These are phyloP conservation scores for Trichomycterus rosablanca DNA, from an alignment of 2,113 vertebrate genomes.

Conservation along the genomic window DNA sequence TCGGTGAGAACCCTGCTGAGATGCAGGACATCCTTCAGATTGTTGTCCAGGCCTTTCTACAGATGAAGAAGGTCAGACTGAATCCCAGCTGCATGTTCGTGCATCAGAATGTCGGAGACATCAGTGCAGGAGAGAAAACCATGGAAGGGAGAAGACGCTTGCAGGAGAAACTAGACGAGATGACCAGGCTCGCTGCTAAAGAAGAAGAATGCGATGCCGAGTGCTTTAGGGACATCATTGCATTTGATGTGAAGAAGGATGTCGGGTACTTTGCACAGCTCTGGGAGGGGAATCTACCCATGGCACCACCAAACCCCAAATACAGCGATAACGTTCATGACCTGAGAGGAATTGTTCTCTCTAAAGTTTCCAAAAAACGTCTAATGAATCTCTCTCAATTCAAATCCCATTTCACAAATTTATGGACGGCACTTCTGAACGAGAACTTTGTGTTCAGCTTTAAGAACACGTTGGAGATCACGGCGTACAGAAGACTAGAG, in stretches of 20 bases:
- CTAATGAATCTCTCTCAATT: slow-evolving; percentile 43
- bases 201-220: slow-evolving; percentile 51
- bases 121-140: slow-evolving; percentile 55
- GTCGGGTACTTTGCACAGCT: slow-evolving; percentile 49
- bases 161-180: slow-evolving; percentile 57
- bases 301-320: slow-evolving; percentile 47
- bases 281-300: slow-evolving; percentile 48
- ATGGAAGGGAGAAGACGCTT: slow-evolving; percentile 54
- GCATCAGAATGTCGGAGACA: slow-evolving; percentile 60
- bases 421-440: slow-evolving; percentile 42
- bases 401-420: slow-evolving; percentile 57
- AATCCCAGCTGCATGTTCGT: slow-evolving; percentile 64
- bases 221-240: slow-evolving; percentile 54
- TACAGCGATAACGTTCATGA: slow-evolving; percentile 45
- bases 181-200: slow-evolving; percentile 54
- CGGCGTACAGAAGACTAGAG: slow-evolving; percentile 55
- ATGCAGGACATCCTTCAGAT: slow-evolving; percentile 67
- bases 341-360: slow-evolving; percentile 29
- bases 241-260: slow-evolving; percentile 38
- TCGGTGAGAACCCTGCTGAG: slow-evolving; percentile 64
- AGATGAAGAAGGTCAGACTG: slow-evolving; percentile 63
- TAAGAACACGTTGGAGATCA: slow-evolving; percentile 59
- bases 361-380: slow-evolving; percentile 10
- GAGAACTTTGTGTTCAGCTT: slow-evolving; percentile 59
- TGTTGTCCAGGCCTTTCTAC: slow-evolving; percentile 59